Evolutionary conservation across 2,797 vertebrate genomes (phyloP), one percentile per base, ranked within the genome.

Genomic region (Catharus ustulatus): DNA sequence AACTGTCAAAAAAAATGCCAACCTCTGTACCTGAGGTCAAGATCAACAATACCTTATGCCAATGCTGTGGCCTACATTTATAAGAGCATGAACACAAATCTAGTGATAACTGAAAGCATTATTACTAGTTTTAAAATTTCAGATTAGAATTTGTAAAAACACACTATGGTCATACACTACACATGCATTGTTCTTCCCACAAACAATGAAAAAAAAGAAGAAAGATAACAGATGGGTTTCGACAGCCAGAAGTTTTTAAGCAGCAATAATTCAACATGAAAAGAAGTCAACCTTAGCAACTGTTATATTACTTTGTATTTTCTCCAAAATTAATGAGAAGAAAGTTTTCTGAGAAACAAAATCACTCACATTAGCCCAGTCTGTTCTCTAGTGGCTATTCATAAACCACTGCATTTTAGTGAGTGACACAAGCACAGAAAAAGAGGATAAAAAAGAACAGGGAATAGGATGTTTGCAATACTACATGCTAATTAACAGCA

Each of bases 81-180:
- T 22, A 77, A 30, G 9, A 67, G 51, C 4, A 36, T 10, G 5
- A 87, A 82, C 16, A 19, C 0, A 0, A 1, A 2, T 17, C 20
- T 34, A 73, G 15, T 21, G 13, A 61, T 12, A 43, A 79, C 40
- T 82, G 45, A 69, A 92, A 76, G 21, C 36, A 55, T 58, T 68
- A 71, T 42, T 72, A 64, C 11, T n/a, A 17, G 3, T 63, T 83
- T 68, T 66, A 55, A 75, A 84, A 84, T 26, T 63, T 72, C 62
- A 81, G 29, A 77, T 30, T 17, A 75, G 22, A 67, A 46, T 54
- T 34, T 20, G 9, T 63, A 72, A 43, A n/a, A 87, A 79, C 17
- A 75, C 30, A 40, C n/a, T 38, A 54, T 19, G 14, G 36, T 51
- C 23, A 45, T 11, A 54, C 22, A 71, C 38, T 55, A 32, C 12